A percentile compares a stretch with the other conserved stretches of the same genome.
Evolutionary conservation across 2,888 invertebrate genomes (phyloP).

Genomic region (Andrena flavipes): DNA sequence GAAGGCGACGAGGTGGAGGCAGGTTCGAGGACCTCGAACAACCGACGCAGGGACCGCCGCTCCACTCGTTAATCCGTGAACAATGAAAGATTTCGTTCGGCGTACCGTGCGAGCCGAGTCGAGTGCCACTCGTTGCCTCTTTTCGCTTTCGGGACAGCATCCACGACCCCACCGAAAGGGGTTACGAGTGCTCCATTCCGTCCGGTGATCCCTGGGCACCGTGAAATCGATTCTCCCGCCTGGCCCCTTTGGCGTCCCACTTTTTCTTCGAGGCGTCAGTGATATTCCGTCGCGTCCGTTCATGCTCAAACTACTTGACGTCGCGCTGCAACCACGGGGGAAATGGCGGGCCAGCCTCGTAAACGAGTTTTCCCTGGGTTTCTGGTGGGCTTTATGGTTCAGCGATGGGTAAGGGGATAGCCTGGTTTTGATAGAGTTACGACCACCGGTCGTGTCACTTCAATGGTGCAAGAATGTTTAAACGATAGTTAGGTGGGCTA

Average conservation of each 20-base stretch:
- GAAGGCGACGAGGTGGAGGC: constrained; percentile 44
- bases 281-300: constrained; percentile 14
- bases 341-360: background rate
- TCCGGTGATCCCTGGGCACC: constrained; percentile 4
- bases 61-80: constrained; percentile 79
- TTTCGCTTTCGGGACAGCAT: constrained; percentile 54
- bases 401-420: background rate
- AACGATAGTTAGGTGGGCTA: no score
- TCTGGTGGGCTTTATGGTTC: background rate
- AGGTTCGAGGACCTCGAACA: constrained; percentile 57
- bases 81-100: constrained; percentile 75
- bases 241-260: background rate
- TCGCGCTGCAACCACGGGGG: background rate
- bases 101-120: constrained; percentile 61
- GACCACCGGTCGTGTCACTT: no score
- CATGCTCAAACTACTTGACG: background rate
- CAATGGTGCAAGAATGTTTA: no score
- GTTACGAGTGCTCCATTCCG: constrained; percentile 28
- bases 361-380: background rate
- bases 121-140: constrained; percentile 67
- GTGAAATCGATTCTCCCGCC: constrained; percentile 23
- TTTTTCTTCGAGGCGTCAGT: background rate
- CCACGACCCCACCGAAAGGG: constrained; percentile 41
- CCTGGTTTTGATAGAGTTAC: background rate
- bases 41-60: constrained; percentile 40